These are phyloP conservation scores for Diploscapter pachys DNA, from an alignment of 1,140 invertebrate species.

Conservation along the genomic window DNA sequence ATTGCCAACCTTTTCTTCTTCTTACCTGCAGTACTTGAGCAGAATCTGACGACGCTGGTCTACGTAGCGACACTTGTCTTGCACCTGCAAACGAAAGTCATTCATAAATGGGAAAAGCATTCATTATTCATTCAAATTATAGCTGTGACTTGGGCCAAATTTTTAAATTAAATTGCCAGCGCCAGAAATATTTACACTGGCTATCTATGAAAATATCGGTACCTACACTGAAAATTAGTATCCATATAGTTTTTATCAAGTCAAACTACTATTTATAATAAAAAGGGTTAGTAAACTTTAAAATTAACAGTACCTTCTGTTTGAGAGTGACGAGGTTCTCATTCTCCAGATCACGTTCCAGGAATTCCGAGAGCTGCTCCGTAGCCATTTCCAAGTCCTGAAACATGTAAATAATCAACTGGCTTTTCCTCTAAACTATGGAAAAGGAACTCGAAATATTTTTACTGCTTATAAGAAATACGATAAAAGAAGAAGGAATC, in stretches of 20 bases:
- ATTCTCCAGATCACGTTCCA: slow-evolving; percentile 94
- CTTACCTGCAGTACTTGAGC: slow-evolving; percentile 93
- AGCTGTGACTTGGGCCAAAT: too few relatives aligned
- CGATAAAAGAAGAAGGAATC: neutral
- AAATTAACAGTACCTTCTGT: slow-evolving; percentile 63
- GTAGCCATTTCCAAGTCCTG: slow-evolving; percentile 88
- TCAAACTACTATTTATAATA: too few relatives aligned
- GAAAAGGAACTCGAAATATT: neutral
- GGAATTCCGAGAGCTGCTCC: slow-evolving; percentile 90
- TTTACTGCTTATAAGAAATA: neutral
- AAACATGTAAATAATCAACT: neutral
- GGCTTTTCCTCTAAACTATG: neutral
- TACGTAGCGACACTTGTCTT: slow-evolving; percentile 98
- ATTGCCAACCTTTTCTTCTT: slow-evolving; percentile 78
- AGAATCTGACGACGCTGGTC: slow-evolving; percentile 88
- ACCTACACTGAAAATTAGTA: too few relatives aligned
- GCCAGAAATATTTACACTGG: too few relatives aligned
- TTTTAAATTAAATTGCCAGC: too few relatives aligned
- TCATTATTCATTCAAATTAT: too few relatives aligned
- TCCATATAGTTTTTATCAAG: too few relatives aligned
- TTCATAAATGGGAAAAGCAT: too few relatives aligned
- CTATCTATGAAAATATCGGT: too few relatives aligned
- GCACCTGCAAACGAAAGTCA: slow-evolving; percentile 65
- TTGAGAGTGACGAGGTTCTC: slow-evolving; percentile 94
- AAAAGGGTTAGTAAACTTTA: too few relatives aligned